Base-by-base conservation (phyloP, 2,888 invertebrate genomes). In the Tanytarsus gracilentus region DNA sequence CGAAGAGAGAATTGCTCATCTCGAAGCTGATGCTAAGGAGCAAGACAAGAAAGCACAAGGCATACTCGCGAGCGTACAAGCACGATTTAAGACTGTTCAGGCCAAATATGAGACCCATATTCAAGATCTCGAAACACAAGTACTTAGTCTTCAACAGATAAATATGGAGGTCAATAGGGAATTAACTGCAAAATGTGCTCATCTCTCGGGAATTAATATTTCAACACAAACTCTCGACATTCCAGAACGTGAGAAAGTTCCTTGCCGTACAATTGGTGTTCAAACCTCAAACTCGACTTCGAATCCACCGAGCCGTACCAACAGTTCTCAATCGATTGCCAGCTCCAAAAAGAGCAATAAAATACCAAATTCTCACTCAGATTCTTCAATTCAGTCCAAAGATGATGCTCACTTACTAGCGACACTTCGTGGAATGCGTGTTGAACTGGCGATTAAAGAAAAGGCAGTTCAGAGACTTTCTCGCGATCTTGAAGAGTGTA, bases 61-160 rank as follows among this genome's bases (percentile, higher is more conserved):
- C 67, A 83, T 86, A 56, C 72, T 88, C 64, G 68, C 82, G 21
- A 86, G 86, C 53, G 79, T 88, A 14, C 87, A 87, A 71, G 84
- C 83, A 61, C 86, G 86, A 66, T 87, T 88, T 68, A 79, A 81
- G 33, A 84, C 85, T 48, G 85, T 87, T 78, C 86, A 86, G 71
- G 77, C 80, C 61, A 88, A 86, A 68, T 88, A 88, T 67, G 84
- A 85, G 65, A 80, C 76, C 33, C 86, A 87, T 67, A 85, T 86
- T 61, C 82, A 83, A 64, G 85, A 85, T 65, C 75, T 85, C n/a
- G 85, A 85, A 71, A 76, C 84, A 23, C 84, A 85, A 69, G 80
- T 80, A 11, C 65, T 74, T 60, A 75, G 72, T 72, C 48, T 75
- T 62, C 74, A 74, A 64, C 73, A 74, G 66, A 74, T 75, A 65